Evolutionary conservation across 2,888 invertebrate genomes (phyloP).

Genomic region (Mythimna lalbum): DNA sequence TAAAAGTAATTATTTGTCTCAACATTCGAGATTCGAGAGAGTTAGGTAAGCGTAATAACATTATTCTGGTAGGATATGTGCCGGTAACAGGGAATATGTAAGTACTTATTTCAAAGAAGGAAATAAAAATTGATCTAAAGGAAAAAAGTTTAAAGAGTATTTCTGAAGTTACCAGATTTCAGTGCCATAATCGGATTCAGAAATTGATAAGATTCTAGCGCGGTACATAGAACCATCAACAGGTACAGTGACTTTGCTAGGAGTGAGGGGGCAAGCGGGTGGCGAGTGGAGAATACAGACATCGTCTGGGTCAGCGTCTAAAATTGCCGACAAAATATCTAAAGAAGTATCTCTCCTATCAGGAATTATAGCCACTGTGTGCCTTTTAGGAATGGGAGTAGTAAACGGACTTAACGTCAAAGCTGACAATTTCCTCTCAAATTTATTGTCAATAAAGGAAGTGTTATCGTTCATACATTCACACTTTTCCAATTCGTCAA

Average conservation of each 20-base stretch:
- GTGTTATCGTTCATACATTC: constrained; percentile 76
- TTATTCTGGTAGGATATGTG: constrained; percentile 36
- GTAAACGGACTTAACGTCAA: constrained; percentile 85
- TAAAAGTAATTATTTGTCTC: constrained; percentile 30
- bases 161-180: constrained; percentile 93
- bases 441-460: constrained; percentile 76
- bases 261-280: constrained; percentile 86
- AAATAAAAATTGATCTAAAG: constrained; percentile 29
- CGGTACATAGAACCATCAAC: constrained; percentile 91
- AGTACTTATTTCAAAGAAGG: constrained; percentile 24
- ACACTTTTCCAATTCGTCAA: constrained; percentile 79
- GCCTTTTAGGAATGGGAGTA: constrained; percentile 84
- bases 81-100: constrained; percentile 54
- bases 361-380: constrained; percentile 82
- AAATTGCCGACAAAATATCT: constrained; percentile 85
- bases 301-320: constrained; percentile 88
- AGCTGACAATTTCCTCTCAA: constrained; percentile 83
- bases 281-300: constrained; percentile 84
- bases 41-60: constrained; percentile 56
- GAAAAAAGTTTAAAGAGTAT: constrained; percentile 58
- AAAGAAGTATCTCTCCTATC: constrained; percentile 82
- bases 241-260: constrained; percentile 92
- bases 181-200: constrained; percentile 92
- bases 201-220: constrained; percentile 92
- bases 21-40: constrained; percentile 33